Evolutionary conservation across 2,888 invertebrate genomes (phyloP), one percentile per base, ranked within the genome.

Genomic region (Auanema sp.): DNA sequence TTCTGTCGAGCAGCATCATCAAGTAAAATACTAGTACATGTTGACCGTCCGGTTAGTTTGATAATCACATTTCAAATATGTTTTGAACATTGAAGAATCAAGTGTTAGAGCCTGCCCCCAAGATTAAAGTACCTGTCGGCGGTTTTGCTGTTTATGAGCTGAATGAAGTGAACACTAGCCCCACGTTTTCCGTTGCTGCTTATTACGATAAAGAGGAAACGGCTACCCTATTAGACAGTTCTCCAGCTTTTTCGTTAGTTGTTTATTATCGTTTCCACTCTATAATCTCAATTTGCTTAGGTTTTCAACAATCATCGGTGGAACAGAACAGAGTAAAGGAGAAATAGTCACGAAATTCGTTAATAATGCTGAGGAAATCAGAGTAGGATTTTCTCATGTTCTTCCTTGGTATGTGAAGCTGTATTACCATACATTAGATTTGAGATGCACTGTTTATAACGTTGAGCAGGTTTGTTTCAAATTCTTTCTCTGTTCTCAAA

Each of bases 391-490:
- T 42, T 64, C 70, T 0, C 80, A 81, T 50, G 63, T 72, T 16
- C 56, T 80, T 16, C 80, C 80, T 5, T 80, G 79, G 86, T 87
- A 84, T 75, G 80, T 87, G 6, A 76, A 86, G 51, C 89, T 93
- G 71, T 96, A 93, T 85, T 87, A 93, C 60, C 95, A 95, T 84
- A 91, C 94, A 0, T 86, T 96, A 64, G 89, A 33, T 33, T 33
- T 33, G 33, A 88, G 84, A 87, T 93, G 40, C 87, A 87, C 40
- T 83, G 82, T 54, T 5, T 18, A 47, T 18, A 47, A 21, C 10
- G 16, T 16, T 68, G 74, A 86, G 14, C 40, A 14, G 47, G 44
- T 42, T 14, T 24, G 14, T 24, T 21, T 14, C 25, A 25, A 25
- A 10, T 24, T 49, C 44, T 10, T 33, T 55, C 42, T 50, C 40